Percentiles rank a stretch among this genome's conserved stretches.
phyloP scores from a whole-genome alignment of 2,113 vertebrate species.

The Gavia stellata region DNA sequence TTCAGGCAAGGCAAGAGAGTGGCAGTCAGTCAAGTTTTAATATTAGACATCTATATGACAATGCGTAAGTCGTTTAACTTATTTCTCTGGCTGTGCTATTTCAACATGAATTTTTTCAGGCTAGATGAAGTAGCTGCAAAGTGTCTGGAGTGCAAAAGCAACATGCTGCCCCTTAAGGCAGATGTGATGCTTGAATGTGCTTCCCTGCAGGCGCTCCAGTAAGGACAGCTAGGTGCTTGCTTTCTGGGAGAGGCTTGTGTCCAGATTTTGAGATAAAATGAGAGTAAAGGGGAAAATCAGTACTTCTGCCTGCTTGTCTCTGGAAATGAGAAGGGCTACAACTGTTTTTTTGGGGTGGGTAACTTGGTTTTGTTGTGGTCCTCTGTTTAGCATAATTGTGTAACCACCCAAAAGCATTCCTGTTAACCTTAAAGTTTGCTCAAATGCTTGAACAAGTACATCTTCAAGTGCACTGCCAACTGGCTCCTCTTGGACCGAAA shows the following conservation, averaged over 20 bases:
- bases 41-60: not conserved
- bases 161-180: rapidly evolving
- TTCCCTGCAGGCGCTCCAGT: rapidly evolving
- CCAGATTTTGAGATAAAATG: not conserved
- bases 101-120: not conserved
- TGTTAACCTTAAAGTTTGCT: not conserved
- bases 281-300: not conserved
- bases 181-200: not conserved
- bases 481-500: not conserved
- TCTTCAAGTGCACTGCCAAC: not conserved
- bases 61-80: not conserved
- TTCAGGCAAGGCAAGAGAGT: not conserved
- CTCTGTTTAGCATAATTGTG: not conserved
- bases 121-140: rapidly evolving
- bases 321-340: not conserved
- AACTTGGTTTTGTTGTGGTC: not conserved
- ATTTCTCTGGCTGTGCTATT: not conserved
- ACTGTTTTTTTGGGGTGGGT: not conserved
- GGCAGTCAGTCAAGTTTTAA: not conserved
- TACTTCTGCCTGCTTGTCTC: not conserved
- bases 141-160: not conserved
- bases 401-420: not conserved
- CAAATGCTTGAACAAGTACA: not conserved
- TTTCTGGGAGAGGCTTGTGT: not conserved
- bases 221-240: not conserved